Conservation (phyloP, 2,797 vertebrate species). For the Pampus argenteus region DNA sequence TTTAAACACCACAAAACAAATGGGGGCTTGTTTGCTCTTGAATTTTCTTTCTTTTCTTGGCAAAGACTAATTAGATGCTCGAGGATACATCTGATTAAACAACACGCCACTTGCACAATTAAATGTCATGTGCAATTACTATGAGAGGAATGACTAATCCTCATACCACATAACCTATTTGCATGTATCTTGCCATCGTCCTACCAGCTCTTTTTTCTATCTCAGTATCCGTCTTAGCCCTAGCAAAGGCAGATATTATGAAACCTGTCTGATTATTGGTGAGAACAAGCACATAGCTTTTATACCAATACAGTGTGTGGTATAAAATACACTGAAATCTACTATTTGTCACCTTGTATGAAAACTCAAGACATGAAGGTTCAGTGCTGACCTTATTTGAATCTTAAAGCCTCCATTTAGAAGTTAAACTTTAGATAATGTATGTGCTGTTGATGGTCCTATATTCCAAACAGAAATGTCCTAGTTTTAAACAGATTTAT, state of each 20-base stretch:
- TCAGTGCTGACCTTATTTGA: constrained; percentile 4
- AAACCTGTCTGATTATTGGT: constrained; percentile 51
- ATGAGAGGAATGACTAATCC: constrained; percentile 64
- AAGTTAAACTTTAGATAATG: constrained; percentile 37
- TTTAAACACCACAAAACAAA: constrained; percentile 70
- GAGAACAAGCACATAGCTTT: constrained; percentile 19
- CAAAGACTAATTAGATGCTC: constrained; percentile 79
- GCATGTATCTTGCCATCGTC: constrained; percentile 50
- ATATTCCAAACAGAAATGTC: constrained; percentile 73
- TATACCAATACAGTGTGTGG: constrained; percentile 8
- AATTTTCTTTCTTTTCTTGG: constrained; percentile 63
- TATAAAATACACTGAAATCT: constrained; percentile 31
- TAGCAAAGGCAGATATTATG: constrained; percentile 39
- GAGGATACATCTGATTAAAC: constrained; percentile 83
- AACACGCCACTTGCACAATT: constrained; percentile 71
- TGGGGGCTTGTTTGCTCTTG: constrained; percentile 62
- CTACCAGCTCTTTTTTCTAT: constrained; percentile 37
- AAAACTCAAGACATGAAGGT: constrained; percentile 13
- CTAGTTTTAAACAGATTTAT: constrained; percentile 80
- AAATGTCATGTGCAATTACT: constrained; percentile 84
- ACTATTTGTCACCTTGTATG: constrained; percentile 29
- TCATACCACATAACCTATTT: constrained; percentile 52
- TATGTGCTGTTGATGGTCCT: constrained; percentile 47
- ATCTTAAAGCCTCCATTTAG: constrained; percentile 4
- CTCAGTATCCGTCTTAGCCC: constrained; percentile 31